Evolutionary conservation across 2,113 vertebrate genomes (phyloP).

Genomic region (Ahaetulla prasina): DNA sequence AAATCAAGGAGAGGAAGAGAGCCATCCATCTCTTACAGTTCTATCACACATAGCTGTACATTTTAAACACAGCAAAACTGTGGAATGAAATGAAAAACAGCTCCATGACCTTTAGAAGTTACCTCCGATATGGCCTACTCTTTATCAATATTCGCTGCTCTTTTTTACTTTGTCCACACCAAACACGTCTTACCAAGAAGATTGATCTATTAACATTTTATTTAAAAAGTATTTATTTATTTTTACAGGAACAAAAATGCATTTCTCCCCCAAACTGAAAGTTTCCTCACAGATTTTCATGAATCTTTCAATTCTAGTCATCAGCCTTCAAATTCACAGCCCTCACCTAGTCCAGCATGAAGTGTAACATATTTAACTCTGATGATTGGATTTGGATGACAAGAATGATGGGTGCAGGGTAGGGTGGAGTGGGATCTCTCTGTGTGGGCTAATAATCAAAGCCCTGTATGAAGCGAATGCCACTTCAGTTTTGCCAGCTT

Average conservation of each 20-base stretch:
- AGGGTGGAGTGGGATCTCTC: slow-evolving; percentile 22
- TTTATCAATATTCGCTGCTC: slow-evolving; percentile 21
- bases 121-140: slow-evolving; percentile 13
- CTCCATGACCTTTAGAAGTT: not conserved
- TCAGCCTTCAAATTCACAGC: not conserved
- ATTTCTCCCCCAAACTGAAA: not conserved
- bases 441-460: slow-evolving; percentile 56
- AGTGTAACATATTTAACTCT: slow-evolving; percentile 31
- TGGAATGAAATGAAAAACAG: not conserved
- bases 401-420: slow-evolving; percentile 41
- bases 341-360: not conserved
- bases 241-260: not conserved
- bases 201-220: slow-evolving; percentile 51
- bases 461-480: slow-evolving; percentile 43
- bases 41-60: not conserved
- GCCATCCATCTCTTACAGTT: not conserved
- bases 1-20: not conserved
- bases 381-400: slow-evolving; percentile 23
- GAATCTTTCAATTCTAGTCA: not conserved
- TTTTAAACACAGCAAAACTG: not conserved
- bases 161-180: slow-evolving; percentile 29
- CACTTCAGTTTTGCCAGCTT: slow-evolving; percentile 64
- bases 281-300: not conserved
- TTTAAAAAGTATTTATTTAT: slow-evolving; percentile 1
- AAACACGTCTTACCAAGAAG: slow-evolving; percentile 14